A percentile compares a stretch with the other conserved stretches of the same genome.
phyloP scores from a whole-genome alignment of 2,797 vertebrate species.

The Pseudochirops corinnae region DNA sequence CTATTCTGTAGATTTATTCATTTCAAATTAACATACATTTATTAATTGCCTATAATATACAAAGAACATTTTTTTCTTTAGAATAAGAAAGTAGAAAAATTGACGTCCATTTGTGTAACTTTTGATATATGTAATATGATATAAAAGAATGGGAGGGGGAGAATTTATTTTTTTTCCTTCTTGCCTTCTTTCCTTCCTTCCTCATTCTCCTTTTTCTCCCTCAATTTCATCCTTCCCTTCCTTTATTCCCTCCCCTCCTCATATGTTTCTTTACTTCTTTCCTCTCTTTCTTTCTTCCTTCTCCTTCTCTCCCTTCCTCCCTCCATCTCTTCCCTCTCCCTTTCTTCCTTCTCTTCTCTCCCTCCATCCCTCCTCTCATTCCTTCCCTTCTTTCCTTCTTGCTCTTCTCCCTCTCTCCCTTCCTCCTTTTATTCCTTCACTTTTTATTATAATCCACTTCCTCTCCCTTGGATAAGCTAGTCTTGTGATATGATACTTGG shows the following conservation, averaged over 20 bases:
- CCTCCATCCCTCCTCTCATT: background rate
- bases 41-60: background rate
- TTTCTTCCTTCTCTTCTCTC: background rate
- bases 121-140: background rate
- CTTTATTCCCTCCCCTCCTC: background rate
- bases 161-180: background rate
- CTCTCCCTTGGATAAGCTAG: background rate
- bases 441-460: conserved; percentile 39
- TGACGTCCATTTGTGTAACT: background rate
- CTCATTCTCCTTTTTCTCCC: background rate
- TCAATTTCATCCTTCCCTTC: background rate
- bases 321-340: too few relatives aligned
- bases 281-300: background rate
- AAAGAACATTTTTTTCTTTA: background rate
- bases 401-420: background rate
- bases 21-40: background rate
- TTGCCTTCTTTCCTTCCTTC: background rate
- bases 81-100: background rate
- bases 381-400: background rate
- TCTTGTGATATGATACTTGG: background rate
- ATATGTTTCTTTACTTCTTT: background rate
- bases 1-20: background rate
- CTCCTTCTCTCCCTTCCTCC: background rate
- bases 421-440: background rate
- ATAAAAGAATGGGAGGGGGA: background rate